Evolutionary conservation across 2,113 vertebrate genomes (phyloP).

Genomic region (Gallinago media): DNA sequence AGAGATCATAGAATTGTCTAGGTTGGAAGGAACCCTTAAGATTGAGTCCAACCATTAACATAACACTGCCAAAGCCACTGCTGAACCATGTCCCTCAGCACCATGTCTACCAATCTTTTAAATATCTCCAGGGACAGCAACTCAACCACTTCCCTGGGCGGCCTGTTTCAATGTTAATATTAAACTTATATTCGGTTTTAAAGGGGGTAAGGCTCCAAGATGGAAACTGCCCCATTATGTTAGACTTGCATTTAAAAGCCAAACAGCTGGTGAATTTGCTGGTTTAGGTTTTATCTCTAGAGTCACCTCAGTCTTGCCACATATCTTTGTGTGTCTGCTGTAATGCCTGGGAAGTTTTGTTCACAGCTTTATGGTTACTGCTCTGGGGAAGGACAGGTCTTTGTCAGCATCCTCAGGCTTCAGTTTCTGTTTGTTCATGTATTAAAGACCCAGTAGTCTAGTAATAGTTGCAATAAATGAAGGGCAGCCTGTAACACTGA

Average conservation of each 20-base stretch:
- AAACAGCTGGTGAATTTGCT: background rate
- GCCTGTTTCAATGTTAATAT: background rate
- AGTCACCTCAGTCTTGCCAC: background rate
- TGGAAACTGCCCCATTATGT: background rate
- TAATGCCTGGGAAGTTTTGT: background rate
- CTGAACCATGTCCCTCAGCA: background rate
- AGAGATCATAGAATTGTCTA: background rate
- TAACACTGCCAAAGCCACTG: background rate
- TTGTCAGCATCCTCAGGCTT: background rate
- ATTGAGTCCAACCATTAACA: background rate
- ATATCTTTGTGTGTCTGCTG: background rate
- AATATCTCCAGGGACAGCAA: background rate
- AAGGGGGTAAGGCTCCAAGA: background rate
- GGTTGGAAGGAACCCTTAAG: background rate
- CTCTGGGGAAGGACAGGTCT: background rate
- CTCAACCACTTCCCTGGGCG: background rate
- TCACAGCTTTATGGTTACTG: background rate
- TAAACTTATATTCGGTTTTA: background rate
- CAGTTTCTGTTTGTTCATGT: background rate
- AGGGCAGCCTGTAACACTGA: background rate
- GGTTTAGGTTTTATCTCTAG: background rate
- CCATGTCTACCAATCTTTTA: background rate
- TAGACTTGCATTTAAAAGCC: background rate
- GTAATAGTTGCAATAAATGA: background rate
- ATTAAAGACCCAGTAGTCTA: background rate